Conservation (phyloP, 2,113 vertebrate genomes). For the Platichthys flesus region DNA sequence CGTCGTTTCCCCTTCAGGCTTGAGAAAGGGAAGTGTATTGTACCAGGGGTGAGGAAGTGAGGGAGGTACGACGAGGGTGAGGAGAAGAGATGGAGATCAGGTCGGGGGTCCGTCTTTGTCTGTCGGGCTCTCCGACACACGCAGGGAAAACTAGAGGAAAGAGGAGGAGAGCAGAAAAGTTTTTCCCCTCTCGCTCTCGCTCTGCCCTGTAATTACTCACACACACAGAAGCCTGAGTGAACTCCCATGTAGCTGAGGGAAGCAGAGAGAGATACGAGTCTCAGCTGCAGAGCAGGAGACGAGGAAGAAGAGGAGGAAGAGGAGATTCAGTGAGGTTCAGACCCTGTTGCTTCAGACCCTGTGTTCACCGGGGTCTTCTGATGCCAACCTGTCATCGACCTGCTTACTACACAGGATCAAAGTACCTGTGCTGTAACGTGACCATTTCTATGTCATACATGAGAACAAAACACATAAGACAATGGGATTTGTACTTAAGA, state of each 20-base stretch:
- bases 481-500: no score
- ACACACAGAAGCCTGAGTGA: conserved; percentile 37
- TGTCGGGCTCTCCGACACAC: conserved; percentile 30
- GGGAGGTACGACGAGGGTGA: conserved; percentile 3
- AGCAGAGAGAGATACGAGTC: conserved; percentile 35
- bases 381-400: no score
- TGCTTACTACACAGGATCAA: no score
- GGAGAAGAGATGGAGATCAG: conserved; percentile 30
- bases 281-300: background rate
- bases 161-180: conserved; percentile 60
- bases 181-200: conserved; percentile 49
- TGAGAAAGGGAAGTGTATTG: conserved; percentile 63
- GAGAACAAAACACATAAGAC: no score
- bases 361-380: no score
- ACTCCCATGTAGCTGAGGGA: conserved; percentile 45
- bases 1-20: conserved; percentile 35
- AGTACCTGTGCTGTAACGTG: no score
- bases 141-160: conserved; percentile 27
- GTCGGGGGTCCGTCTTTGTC: conserved; percentile 35
- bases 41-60: conserved; percentile 25
- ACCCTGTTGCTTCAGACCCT: background rate
- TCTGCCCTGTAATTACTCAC: conserved; percentile 67
- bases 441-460: no score
- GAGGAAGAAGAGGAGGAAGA: background rate
- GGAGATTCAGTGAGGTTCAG: background rate